Base-by-base conservation (phyloP, 2,113 vertebrate species). In the Sarotherodon lohbergeri region DNA sequence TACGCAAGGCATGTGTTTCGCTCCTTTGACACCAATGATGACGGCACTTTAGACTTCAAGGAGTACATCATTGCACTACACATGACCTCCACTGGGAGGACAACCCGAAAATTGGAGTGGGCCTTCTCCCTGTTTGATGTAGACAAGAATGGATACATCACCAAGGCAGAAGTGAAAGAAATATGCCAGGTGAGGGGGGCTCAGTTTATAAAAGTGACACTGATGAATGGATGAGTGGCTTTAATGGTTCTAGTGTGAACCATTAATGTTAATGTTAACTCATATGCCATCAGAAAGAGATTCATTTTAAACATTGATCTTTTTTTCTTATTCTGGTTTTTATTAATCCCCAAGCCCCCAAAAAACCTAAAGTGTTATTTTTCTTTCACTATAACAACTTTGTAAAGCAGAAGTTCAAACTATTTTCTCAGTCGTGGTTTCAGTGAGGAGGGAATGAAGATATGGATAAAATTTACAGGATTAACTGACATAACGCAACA, bases 41-140 rank as follows among this genome's bases (percentile, higher is more conserved):
- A 99, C 0, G 98, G 98, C 2, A 98, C 98, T 0, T 76, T 99
- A 91, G 98, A 99, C 16, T 99, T 99, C 94, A 96, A 98, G 95
- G 98, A 99, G 95, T 99, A 99, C 73, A 98, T 99, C 92, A 97
- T 98, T 9, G 98, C 98, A 1, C 96, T 99, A 82, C 98, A 99
- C 88, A 97, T 99, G 94, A 99, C 98, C 78, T 97, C 97, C 0
- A 96, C 95, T 0, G 98, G 98, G 1, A 97, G 96, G 82, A 97
- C 97, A 3, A 95, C 94, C 84, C 97, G 97, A 7, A 99, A 99
- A 52, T 96, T 99, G 4, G 98, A 98, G 90, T 99, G 98, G 98
- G 98, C 98, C 4, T 99, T 99, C 95, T 98, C 98, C 0, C 96
- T 99, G 46, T 99, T 98, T 9, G 98, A 99, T 7, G 98, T 99